These are phyloP conservation scores for Nansenia antarctica DNA, from an alignment of 2,113 vertebrate genomes.

Conservation along the genomic window DNA sequence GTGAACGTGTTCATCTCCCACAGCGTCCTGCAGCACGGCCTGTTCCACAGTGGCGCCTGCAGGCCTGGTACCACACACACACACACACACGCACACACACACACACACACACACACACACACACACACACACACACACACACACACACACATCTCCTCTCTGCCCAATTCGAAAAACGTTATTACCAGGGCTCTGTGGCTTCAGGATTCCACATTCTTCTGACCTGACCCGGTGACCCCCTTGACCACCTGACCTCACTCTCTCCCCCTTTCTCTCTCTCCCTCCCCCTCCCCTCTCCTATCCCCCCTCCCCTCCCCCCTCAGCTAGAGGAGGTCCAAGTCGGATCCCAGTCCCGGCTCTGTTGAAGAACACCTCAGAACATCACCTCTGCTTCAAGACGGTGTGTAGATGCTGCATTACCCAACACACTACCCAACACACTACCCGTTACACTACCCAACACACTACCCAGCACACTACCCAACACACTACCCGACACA, in stretches of 20 bases:
- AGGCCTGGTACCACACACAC: slow-evolving; percentile 11
- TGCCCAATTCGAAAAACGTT: too few relatives aligned
- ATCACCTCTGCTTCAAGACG: slow-evolving; percentile 32
- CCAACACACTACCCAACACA: too few relatives aligned
- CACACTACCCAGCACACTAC: not conserved
- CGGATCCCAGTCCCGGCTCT: slow-evolving; percentile 30
- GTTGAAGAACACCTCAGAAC: slow-evolving; percentile 26
- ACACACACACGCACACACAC: too few relatives aligned
- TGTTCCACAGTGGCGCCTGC: slow-evolving; percentile 56
- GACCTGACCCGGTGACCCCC: not conserved
- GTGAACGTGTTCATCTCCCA: slow-evolving; percentile 59
- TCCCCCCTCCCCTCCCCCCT: not conserved
- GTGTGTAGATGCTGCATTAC: too few relatives aligned
- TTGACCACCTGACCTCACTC: not conserved
- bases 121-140: too few relatives aligned
- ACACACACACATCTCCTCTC: too few relatives aligned
- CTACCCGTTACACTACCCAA: too few relatives aligned
- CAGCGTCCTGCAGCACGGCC: slow-evolving; percentile 34
- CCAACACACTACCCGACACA: not conserved
- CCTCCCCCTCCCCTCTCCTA: not conserved
- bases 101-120: too few relatives aligned
- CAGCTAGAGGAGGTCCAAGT: slow-evolving; percentile 19
- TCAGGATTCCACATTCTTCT: not conserved
- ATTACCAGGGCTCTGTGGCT: not conserved
- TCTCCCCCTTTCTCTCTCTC: not conserved